Percentiles rank a stretch among this genome's conserved stretches.
These are phyloP conservation scores for Athene cunicularia DNA, from an alignment of 2,113 vertebrate species.

Conservation along the genomic window DNA sequence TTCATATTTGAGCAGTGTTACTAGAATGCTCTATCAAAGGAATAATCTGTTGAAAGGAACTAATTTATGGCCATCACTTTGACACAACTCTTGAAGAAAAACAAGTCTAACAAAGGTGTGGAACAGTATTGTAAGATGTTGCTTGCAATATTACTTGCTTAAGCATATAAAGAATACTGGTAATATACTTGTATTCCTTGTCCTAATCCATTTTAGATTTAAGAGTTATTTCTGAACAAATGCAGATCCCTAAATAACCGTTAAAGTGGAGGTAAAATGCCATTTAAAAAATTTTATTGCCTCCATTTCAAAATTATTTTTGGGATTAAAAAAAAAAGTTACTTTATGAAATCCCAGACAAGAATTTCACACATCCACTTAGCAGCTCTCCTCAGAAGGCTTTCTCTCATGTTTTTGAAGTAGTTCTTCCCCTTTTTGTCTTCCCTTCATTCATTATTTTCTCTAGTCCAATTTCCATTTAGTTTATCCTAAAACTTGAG, in stretches of 20 bases:
- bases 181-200: neutral
- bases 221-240: neutral
- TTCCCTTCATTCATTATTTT: neutral
- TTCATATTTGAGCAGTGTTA: neutral
- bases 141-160: neutral
- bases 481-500: neutral
- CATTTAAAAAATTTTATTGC: neutral
- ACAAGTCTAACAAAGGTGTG: neutral
- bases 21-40: neutral
- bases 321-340: neutral
- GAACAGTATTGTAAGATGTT: neutral
- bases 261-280: neutral
- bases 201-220: neutral
- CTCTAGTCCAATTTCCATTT: neutral
- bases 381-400: neutral
- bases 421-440: neutral
- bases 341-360: neutral
- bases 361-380: neutral
- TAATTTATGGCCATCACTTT: neutral
- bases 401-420: neutral
- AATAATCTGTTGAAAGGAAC: neutral
- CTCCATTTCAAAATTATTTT: neutral
- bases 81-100: neutral
- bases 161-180: neutral
- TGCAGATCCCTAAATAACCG: neutral